These are phyloP conservation scores for Cichladusa arquata DNA, from an alignment of 2,113 vertebrate species.

Conservation along the genomic window DNA sequence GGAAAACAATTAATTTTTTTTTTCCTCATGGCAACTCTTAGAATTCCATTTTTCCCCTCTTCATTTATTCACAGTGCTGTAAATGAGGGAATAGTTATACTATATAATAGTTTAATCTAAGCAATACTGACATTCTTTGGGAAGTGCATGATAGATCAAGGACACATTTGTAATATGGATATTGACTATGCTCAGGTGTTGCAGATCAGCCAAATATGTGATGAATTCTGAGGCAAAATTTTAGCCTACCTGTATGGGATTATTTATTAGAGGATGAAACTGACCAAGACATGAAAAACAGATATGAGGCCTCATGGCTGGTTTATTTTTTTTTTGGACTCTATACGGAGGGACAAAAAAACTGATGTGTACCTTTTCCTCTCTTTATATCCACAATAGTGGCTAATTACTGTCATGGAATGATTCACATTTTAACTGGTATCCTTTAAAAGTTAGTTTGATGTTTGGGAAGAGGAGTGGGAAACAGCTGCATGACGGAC, in stretches of 20 bases:
- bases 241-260: not conserved
- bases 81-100: too few relatives aligned
- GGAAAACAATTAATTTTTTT: not conserved
- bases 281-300: not conserved
- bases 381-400: not conserved
- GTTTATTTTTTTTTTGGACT: not conserved
- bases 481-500: not conserved
- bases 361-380: not conserved
- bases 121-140: not conserved
- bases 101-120: not conserved
- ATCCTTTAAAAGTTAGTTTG: not conserved
- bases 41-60: not conserved
- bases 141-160: not conserved
- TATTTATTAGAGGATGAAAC: not conserved
- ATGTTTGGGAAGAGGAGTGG: not conserved
- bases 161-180: not conserved
- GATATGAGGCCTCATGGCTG: not conserved
- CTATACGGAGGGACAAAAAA: not conserved
- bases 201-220: not conserved
- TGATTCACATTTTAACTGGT: not conserved
- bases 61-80: not conserved
- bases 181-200: not conserved
- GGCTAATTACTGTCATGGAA: not conserved
- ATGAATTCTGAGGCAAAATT: not conserved
- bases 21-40: not conserved